Evolutionary conservation across 2,797 vertebrate species (phyloP).

Genomic region (Geotrypetes seraphini): DNA sequence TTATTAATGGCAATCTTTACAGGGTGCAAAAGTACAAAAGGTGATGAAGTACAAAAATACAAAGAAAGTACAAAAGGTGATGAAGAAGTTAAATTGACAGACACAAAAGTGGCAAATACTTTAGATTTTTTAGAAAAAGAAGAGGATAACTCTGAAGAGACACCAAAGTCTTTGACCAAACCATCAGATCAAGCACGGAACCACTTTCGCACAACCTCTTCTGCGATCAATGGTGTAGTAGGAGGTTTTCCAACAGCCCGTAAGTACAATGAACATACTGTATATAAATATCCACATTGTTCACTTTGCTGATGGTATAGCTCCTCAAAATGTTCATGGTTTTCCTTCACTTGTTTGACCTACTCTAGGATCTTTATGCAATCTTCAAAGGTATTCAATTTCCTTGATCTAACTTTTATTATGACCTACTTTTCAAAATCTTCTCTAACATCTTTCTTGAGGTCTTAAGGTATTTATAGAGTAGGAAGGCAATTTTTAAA

Average conservation of each 20-base stretch:
- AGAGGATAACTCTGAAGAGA: conserved; percentile 42
- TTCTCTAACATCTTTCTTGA: too few relatives aligned
- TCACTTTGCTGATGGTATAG: too few relatives aligned
- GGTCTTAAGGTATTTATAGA: too few relatives aligned
- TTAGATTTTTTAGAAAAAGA: conserved; percentile 51
- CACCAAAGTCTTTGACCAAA: conserved; percentile 42
- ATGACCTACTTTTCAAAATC: too few relatives aligned
- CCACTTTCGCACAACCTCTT: conserved; percentile 59
- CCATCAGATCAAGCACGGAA: conserved; percentile 20
- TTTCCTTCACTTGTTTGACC: too few relatives aligned
- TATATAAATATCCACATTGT: not conserved
- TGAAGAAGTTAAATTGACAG: conserved; percentile 3
- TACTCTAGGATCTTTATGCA: too few relatives aligned
- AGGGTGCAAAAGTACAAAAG: conserved; percentile 28
- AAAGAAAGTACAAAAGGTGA: conserved; percentile 4
- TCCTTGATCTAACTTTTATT: too few relatives aligned
- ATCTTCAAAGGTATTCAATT: too few relatives aligned
- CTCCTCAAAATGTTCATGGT: too few relatives aligned
- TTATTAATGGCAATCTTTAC: too few relatives aligned
- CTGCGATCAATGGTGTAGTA: conserved; percentile 49
- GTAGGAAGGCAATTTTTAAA: too few relatives aligned
- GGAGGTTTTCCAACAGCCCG: conserved; percentile 30
- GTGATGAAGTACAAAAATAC: too few relatives aligned
- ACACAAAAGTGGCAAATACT: conserved; percentile 28
- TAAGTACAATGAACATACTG: conserved; percentile 36